phyloP scores from a whole-genome alignment of 1,140 invertebrate species.

The Protaetia brevitarsis region DNA sequence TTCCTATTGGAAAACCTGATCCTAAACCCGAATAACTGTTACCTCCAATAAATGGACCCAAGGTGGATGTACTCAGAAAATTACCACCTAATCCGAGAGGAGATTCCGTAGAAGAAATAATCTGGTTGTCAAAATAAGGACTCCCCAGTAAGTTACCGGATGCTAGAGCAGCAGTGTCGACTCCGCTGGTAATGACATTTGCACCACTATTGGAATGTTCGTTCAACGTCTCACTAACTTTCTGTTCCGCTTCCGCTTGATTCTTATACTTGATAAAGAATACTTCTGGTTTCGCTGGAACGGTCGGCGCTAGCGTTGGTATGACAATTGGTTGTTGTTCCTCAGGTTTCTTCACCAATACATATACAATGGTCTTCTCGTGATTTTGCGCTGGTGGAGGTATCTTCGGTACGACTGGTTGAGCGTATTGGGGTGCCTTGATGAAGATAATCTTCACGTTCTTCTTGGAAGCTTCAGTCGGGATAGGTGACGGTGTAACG shows the following conservation, averaged over 20 bases:
- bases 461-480: constrained; percentile 5
- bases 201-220: constrained; percentile 11
- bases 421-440: constrained; percentile 71
- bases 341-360: constrained; percentile 78
- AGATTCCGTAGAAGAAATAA: not conserved
- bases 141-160: not conserved
- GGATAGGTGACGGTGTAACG: not conserved
- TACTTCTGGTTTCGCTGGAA: constrained; percentile 76
- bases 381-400: constrained; percentile 67
- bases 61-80: not conserved
- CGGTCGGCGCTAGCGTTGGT: constrained; percentile 67
- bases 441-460: constrained; percentile 74
- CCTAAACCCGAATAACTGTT: not conserved
- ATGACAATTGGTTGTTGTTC: constrained; percentile 70
- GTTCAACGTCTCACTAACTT: constrained; percentile 18
- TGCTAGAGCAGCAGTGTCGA: not conserved
- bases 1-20: not conserved
- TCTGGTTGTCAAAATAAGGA: not conserved
- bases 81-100: not conserved
- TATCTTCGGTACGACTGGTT: constrained; percentile 63
- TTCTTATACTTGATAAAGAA: constrained; percentile 86
- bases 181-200: constrained; percentile 6
- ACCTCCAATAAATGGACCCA: not conserved
- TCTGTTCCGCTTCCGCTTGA: constrained; percentile 54
- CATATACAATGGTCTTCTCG: constrained; percentile 81